A percentile compares a stretch with the other conserved stretches of the same genome.
Evolutionary conservation across 2,888 invertebrate species (phyloP).

Genomic region (Synergus japonicus): DNA sequence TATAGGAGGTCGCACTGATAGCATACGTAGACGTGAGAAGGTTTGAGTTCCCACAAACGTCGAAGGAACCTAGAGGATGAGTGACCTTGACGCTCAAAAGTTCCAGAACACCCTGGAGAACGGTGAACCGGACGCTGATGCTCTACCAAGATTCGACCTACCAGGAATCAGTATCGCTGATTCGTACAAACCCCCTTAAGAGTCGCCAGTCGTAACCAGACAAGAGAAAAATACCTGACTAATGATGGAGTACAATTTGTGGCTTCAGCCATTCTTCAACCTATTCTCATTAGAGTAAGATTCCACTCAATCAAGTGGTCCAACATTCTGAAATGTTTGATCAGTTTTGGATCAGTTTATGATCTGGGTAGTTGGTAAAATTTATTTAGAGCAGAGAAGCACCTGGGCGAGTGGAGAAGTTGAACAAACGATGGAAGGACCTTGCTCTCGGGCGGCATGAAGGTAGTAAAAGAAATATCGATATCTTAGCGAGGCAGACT

Average conservation of each 20-base stretch:
- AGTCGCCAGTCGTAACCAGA: not conserved
- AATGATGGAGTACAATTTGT: conserved; percentile 24
- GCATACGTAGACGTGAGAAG: conserved; percentile 69
- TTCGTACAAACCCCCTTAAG: not conserved
- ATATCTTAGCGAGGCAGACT: conserved; percentile 57
- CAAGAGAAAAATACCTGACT: conserved; percentile 16
- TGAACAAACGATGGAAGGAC: conserved; percentile 54
- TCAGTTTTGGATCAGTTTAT: not conserved
- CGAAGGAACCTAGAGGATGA: conserved; percentile 59
- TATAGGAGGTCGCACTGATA: conserved; percentile 53
- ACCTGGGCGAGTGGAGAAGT: conserved; percentile 5
- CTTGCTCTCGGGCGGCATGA: conserved; percentile 48
- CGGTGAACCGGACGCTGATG: conserved; percentile 42
- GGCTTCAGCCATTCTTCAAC: not conserved
- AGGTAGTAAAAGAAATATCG: conserved; percentile 67
- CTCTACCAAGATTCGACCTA: conserved; percentile 42
- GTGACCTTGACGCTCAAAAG: conserved; percentile 62
- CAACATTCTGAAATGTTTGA: not conserved
- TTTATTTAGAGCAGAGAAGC: conserved; percentile 5
- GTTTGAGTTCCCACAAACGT: conserved; percentile 72
- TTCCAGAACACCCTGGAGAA: conserved; percentile 51
- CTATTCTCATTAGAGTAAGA: conserved; percentile 19
- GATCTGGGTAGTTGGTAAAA: not conserved
- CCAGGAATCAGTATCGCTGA: conserved; percentile 29
- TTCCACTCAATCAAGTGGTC: conserved; percentile 1